Evolutionary conservation across 2,113 vertebrate species (phyloP), one percentile per base, ranked within the genome.

Genomic region (Elaphurus davidianus): DNA sequence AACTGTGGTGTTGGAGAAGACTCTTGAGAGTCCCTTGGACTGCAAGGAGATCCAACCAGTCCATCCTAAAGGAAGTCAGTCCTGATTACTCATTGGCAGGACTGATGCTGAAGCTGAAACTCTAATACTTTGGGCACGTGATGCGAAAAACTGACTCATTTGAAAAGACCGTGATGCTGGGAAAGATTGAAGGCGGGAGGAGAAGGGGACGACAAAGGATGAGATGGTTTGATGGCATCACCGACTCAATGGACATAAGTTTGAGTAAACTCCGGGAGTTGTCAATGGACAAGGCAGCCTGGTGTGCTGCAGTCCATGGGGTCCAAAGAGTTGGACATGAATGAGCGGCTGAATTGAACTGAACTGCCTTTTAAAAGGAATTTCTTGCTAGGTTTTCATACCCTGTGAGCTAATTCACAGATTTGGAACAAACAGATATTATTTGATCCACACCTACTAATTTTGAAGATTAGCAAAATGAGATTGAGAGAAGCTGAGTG

Each of bases 401-500:
- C 2, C 36, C 50, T 90, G 90, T 79, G n/a, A 54, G 30, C 89
- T 96, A 86, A 93, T 81, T 93, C n/a, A 90, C 19, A 97, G 79
- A 90, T 78, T 27, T 47, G 43, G 62, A 97, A 84, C 36, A 87
- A 93, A 4, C 45, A 94, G 12, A 64, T 85, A 43, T 71, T 76
- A 90, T 85, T 90, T 90, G 36, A 23, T 91, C 11, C 78, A 94
- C 52, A 90, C 6, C 16, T 50, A 62, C 19, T 71, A 25, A 81
- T 97, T 96, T n/a, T 90, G 67, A 91, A 91, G 55, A 57, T 96
- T 52, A 85, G 33, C 30, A 91, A 93, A 67, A 28, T 28, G 84
- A 95, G 71, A 91, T 3, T 15, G 10, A 96, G 87, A 96, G 79
- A 89, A 28, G 82, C 76, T 87, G 76, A 88, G 13, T 86, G 71